Evolutionary conservation across 1,140 invertebrate genomes (phyloP), one percentile per base, ranked within the genome.

Genomic region (Drosophila ercepeae): DNA sequence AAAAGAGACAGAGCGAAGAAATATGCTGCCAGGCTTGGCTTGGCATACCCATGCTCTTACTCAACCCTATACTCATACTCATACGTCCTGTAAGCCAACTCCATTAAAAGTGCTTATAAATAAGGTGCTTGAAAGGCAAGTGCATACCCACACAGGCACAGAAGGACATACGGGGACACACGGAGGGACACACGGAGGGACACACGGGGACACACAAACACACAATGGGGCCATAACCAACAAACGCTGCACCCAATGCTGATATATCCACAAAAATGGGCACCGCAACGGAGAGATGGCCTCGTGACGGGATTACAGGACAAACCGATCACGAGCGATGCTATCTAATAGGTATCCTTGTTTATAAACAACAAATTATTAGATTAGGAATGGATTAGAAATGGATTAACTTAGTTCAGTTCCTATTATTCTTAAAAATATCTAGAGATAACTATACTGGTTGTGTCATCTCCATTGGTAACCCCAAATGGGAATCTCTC

Each of bases 101-200:
- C 82, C 82, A 86, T 86, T 86, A 86, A 86, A 86, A 86, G 82
- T 86, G 82, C 82, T 86, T 86, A 86, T 86, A 86, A 86, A 86
- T 86, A 86, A 86, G 82, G 82, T 86, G 77, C 82, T 86, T 88
- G 82, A 86, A 82, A 88, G 67, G 82, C 82, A 88, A 88, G 81
- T 78, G 78, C 82, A 81, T 50, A 72, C 71, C 68, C 36, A 48
- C 55, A 63, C 52, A 54, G 18, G 48, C 60, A 52, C 29, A 71
- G 39, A 50, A 36, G 48, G n/a, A 18, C 29, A 34, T 42, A 51
- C 39, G 45, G 8, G 14, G 19, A 18, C 42, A 64, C 54, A 64
- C 9, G n/a, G n/a, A n/a, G n/a, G n/a, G n/a, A 25, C n/a, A 54
- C 18, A 21, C 18, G 7, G 11, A 45, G 18, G 59, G 18, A 67